Base-by-base conservation (phyloP, 2,113 vertebrate species). In the Syngnathus scovelli region DNA sequence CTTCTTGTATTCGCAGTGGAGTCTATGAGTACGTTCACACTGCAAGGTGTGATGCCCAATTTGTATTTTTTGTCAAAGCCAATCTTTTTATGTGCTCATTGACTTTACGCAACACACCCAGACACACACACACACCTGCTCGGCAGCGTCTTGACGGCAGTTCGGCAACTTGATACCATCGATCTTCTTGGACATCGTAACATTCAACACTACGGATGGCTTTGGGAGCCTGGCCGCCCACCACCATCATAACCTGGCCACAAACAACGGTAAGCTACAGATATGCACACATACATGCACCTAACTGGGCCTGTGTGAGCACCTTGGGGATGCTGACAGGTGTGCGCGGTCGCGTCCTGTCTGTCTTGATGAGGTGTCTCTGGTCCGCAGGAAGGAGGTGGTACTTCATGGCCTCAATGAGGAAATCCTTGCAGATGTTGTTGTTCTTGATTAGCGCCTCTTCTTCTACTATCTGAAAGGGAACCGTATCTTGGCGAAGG, bases 401-500 rank as follows among this genome's bases (percentile, higher is more conserved):
- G 51, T 98, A 98, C 84, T 98, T 98, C 95, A 98, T 97, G 9
- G 96, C 96, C 80, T 98, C 96, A 0, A 98, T 98, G 65, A 98
- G 95, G 69, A 98, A 98, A 73, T 98, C 96, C 78, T 98, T 98
- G 85, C 96, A 98, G 15, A 94, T 97, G 88, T 93, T 98, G 90
- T 98, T 98, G 90, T 98, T 98, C 88, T 98, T 98, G 81, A 98
- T 96, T 81, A 98, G 89, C 79, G 94, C 93, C 81, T 98, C 96
- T 89, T 98, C 94, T 85, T 98, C 96, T 1, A 96, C 96, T 5
- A 94, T 97, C 96, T 98, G 80, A 51, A 64, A 85, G n/a, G 8
- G 18, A 38, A 21, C 44, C 27, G 3, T 33, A 33, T 33, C 27
- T 33, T 33, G 27, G 27, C 27, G 27, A 33, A 33, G 27, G 27